Evolutionary conservation across 2,797 vertebrate genomes (phyloP), one percentile per base, ranked within the genome.

Genomic region (Crenichthys baileyi): DNA sequence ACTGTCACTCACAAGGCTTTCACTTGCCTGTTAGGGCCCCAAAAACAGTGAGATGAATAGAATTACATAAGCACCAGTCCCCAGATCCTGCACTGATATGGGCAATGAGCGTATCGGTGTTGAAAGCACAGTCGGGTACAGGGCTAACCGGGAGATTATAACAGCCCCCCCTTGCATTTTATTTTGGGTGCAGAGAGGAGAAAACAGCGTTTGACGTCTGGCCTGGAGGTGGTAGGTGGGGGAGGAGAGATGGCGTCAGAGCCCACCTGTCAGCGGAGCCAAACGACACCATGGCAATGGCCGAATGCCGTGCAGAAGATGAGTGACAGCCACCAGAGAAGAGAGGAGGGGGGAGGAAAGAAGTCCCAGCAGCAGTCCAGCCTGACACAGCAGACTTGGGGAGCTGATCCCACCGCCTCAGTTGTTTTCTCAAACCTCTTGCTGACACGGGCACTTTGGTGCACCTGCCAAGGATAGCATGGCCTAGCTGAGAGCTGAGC

Each of bases 251-350:
- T 92, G 90, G 92, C 87, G 89, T 93, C 93, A 93, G 90, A 93
- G 89, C 90, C 93, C 93, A 94, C 93, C 94, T 94, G 94, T 93
- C 92, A 92, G 92, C 77, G 50, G 82, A 89, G 94, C 90, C 91
- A 95, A 94, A 95, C 91, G 94, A 89, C 93, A 84, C 95, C 93
- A 95, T 94, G 94, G 93, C 91, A 94, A 96, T 92, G 63, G 84
- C 84, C 90, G 89, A 89, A 86, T 90, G 92, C 92, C 79, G 90
- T 48, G 75, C 79, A 78, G 78, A 26, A 81, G 88, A 84, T 93
- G 93, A 94, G 87, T 93, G 94, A 92, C 93, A 92, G 91, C 73
- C 76, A 83, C 77, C 76, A 72, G 78, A 76, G 81, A 81, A 72
- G 68, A 70, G 61, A 8, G 39, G 36, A 13, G 53, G 22, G 22